Evolutionary conservation across 2,113 vertebrate species (phyloP).

Genomic region (Cebus imitator): DNA sequence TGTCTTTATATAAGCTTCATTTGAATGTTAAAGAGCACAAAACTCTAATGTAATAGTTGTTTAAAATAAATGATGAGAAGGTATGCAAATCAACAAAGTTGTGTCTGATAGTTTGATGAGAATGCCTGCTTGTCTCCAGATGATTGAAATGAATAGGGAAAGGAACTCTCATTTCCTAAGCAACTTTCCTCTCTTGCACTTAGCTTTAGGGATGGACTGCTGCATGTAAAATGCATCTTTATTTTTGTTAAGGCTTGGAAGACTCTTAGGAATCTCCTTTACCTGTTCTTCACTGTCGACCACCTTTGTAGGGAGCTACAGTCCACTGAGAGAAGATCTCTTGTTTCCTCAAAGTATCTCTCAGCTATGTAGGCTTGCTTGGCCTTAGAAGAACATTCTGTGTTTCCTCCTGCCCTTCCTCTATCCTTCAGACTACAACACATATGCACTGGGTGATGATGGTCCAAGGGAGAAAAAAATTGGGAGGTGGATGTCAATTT

Average conservation of each 20-base stretch:
- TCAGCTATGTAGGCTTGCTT: background rate
- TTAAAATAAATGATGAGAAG: background rate
- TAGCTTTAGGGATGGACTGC: background rate
- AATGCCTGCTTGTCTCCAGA: background rate
- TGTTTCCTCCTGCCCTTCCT: background rate
- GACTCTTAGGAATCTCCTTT: background rate
- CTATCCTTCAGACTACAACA: background rate
- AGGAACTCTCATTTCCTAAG: background rate
- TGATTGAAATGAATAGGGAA: background rate
- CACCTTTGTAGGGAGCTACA: background rate
- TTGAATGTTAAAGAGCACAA: background rate
- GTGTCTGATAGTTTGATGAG: background rate
- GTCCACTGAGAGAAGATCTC: background rate
- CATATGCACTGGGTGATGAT: background rate
- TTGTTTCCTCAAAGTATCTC: background rate
- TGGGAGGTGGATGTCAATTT: background rate
- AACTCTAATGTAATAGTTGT: background rate
- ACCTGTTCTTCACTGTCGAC: background rate
- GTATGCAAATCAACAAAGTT: background rate
- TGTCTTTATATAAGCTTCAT: background rate
- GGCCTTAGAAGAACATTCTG: background rate
- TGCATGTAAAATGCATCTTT: background rate
- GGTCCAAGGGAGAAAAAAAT: background rate
- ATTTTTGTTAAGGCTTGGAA: background rate
- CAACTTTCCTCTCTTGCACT: background rate